Evolutionary conservation across 1,140 invertebrate genomes (phyloP).

Genomic region (Drosophila funebris): DNA sequence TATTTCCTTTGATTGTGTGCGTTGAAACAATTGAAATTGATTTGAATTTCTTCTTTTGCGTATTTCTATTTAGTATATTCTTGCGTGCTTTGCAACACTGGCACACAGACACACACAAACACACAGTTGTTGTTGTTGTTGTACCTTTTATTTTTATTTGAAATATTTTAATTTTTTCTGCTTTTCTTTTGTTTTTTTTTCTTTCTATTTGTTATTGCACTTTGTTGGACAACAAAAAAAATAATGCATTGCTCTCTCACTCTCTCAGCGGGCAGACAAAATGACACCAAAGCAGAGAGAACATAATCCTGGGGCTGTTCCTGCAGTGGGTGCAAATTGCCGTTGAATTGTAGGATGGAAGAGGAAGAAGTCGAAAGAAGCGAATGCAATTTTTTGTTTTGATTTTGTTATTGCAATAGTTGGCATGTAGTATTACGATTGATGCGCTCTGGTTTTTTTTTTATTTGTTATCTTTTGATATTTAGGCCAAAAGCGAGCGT

Average conservation of each 20-base stretch:
- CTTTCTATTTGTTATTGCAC: conserved; percentile 18
- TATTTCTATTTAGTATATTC: conserved; percentile 3
- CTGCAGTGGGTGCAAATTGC: conserved; percentile 61
- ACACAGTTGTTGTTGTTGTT: no score
- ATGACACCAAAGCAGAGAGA: conserved; percentile 75
- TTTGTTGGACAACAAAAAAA: conserved; percentile 23
- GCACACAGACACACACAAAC: not conserved
- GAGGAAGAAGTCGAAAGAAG: conserved; percentile 6
- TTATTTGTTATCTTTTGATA: conserved; percentile 26
- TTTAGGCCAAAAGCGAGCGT: conserved; percentile 54
- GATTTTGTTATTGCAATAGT: conserved; percentile 33
- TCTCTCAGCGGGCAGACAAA: conserved; percentile 23
- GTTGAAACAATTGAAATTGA: conserved; percentile 21
- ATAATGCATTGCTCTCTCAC: conserved; percentile 26
- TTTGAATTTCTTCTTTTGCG: conserved; percentile 2
- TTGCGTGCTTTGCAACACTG: conserved; percentile 15
- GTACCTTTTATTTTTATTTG: not conserved
- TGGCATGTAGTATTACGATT: conserved; percentile 21
- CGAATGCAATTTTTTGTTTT: conserved; percentile 46
- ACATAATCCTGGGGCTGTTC: conserved; percentile 84
- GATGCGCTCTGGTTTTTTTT: conserved; percentile 14
- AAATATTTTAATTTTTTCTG: not conserved
- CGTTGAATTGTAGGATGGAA: not conserved
- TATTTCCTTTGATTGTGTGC: conserved; percentile 34
- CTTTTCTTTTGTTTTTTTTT: not conserved